Percentiles rank a stretch among this genome's conserved stretches.
These are phyloP conservation scores for Oncopodura yosiiana DNA, from an alignment of 1,140 invertebrate species.

Conservation along the genomic window DNA sequence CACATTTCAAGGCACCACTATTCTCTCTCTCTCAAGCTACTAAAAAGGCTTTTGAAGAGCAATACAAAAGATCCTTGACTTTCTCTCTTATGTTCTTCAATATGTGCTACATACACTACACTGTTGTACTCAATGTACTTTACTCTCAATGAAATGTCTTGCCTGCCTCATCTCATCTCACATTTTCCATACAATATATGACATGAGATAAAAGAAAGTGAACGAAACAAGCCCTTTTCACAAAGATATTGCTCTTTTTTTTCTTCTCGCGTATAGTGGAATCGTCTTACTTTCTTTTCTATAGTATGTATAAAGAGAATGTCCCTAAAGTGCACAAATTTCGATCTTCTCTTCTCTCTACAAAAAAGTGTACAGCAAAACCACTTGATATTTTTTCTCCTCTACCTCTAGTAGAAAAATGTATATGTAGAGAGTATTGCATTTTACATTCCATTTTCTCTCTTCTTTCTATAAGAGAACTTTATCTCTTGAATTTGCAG, in stretches of 20 bases:
- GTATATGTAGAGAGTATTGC: no score
- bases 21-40: no score
- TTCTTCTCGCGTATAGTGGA: not conserved
- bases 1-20: no score
- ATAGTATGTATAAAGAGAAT: not conserved
- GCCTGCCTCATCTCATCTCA: constrained; percentile 12
- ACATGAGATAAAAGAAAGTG: constrained; percentile 10
- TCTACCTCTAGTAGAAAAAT: no score
- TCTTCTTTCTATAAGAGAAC: no score
- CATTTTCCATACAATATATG: constrained; percentile 15
- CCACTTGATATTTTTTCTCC: no score
- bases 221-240: constrained; percentile 7
- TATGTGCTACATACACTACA: not conserved
- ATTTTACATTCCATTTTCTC: no score
- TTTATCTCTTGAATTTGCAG: no score
- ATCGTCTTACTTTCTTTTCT: not conserved
- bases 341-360: not conserved
- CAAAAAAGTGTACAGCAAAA: no score
- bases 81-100: no score
- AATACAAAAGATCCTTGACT: no score
- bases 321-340: not conserved
- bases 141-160: constrained; percentile 1
- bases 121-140: not conserved
- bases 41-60: no score
- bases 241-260: constrained; percentile 9